Percentiles rank a stretch among this genome's conserved stretches.
phyloP scores from a whole-genome alignment of 2,888 invertebrate genomes.

The Caenorhabditis becei region DNA sequence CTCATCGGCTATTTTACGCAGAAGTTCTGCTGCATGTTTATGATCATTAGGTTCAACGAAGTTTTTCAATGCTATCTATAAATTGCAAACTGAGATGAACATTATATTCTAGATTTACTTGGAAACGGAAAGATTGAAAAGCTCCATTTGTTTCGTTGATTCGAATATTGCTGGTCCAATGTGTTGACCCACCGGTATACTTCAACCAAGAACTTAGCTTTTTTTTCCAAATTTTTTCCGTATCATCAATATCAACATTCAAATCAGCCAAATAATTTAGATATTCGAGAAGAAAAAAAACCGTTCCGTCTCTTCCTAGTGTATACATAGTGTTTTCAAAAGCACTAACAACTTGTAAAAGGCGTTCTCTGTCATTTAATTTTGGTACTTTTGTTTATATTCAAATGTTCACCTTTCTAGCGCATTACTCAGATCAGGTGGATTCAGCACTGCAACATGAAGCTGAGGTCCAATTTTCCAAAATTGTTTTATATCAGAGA shows the following conservation, averaged over 20 bases:
- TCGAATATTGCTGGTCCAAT: conserved; percentile 79
- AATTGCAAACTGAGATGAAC: background rate
- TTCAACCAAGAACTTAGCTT: conserved; percentile 80
- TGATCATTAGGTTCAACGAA: conserved; percentile 81
- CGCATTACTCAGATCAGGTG: conserved; percentile 76
- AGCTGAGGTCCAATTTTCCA: conserved; percentile 79
- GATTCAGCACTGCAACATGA: conserved; percentile 77
- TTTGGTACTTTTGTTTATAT: conserved; percentile 13
- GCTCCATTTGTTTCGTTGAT: conserved; percentile 70
- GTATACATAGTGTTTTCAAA: conserved; percentile 80
- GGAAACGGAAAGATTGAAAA: conserved; percentile 75
- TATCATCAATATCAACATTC: conserved; percentile 80
- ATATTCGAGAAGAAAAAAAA: conserved; percentile 80
- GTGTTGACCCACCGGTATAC: conserved; percentile 78
- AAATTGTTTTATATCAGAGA: conserved; percentile 78
- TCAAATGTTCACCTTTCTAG: conserved; percentile 62
- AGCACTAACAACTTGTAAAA: conserved; percentile 70
- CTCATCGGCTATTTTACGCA: conserved; percentile 77
- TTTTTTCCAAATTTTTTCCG: conserved; percentile 77
- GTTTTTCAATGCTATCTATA: conserved; percentile 79
- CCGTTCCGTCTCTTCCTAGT: conserved; percentile 79
- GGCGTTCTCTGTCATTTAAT: conserved; percentile 60
- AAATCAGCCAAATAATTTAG: conserved; percentile 78
- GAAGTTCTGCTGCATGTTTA: conserved; percentile 75
- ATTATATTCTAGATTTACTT: conserved; percentile 58